These are phyloP conservation scores for Dendrocincla fuliginosa DNA, from an alignment of 2,797 vertebrate species.

Conservation along the genomic window DNA sequence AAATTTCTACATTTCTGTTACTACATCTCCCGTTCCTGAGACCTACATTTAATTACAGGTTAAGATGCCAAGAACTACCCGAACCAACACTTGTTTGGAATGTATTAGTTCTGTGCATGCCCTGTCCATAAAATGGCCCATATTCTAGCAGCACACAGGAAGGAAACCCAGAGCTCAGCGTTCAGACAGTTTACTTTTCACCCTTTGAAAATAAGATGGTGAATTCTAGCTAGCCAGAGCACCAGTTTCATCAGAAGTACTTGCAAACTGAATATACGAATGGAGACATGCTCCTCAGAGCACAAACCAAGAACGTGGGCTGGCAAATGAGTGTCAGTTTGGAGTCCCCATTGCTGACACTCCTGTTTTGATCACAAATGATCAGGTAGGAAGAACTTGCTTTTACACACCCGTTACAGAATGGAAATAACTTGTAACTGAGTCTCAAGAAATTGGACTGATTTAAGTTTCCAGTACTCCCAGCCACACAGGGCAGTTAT, in stretches of 20 bases:
- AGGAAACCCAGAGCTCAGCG: background rate
- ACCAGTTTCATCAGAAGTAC: background rate
- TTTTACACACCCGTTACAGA: background rate
- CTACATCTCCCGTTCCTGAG: background rate
- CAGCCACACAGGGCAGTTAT: accelerated
- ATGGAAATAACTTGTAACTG: background rate
- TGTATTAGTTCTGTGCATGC: background rate
- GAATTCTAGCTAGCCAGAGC: background rate
- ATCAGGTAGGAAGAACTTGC: background rate
- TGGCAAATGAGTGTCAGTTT: background rate
- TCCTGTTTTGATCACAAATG: background rate
- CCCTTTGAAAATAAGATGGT: background rate
- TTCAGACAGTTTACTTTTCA: background rate
- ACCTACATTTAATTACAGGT: background rate
- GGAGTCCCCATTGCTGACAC: background rate
- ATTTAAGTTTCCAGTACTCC: background rate
- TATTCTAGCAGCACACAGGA: background rate
- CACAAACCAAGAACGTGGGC: background rate
- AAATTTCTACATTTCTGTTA: background rate
- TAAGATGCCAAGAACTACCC: background rate
- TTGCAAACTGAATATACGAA: background rate
- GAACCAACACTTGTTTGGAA: accelerated
- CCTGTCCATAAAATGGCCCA: background rate
- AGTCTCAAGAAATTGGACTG: background rate
- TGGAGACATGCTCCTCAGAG: background rate